Evolutionary conservation across 2,797 vertebrate species (phyloP).

Genomic region (Cryptoprocta ferox): DNA sequence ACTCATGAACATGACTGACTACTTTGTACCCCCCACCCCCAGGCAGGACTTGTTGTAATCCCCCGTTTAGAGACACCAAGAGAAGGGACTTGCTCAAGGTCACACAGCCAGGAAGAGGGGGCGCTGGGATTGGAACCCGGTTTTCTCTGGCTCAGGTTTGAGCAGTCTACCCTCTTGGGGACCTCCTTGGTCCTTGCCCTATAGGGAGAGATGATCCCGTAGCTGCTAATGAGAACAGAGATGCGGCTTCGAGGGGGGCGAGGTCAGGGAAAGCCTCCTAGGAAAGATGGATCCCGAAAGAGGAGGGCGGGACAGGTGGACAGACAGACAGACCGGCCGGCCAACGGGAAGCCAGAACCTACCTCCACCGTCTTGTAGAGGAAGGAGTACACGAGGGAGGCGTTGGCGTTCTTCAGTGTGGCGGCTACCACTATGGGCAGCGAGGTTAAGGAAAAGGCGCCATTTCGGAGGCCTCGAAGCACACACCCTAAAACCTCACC

Average conservation of each 20-base stretch:
- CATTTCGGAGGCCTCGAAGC: neutral
- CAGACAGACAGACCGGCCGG: neutral
- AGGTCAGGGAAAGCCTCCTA: neutral
- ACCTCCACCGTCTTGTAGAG: slow-evolving; percentile 97
- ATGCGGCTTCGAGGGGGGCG: neutral
- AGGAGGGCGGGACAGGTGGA: neutral
- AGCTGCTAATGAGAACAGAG: neutral
- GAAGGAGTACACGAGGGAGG: slow-evolving; percentile 94
- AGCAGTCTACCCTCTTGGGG: neutral
- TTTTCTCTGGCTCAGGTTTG: neutral
- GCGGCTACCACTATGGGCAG: slow-evolving; percentile 92
- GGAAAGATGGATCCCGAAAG: neutral
- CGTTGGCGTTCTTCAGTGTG: slow-evolving; percentile 95
- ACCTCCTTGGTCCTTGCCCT: neutral
- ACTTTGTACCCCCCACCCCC: neutral
- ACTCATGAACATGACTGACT: neutral
- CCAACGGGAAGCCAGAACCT: slow-evolving; percentile 65
- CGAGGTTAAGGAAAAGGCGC: slow-evolving; percentile 86
- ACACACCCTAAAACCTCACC: neutral
- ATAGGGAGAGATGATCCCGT: neutral
- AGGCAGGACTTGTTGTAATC: neutral
- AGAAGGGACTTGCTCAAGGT: neutral
- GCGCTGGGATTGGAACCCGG: neutral
- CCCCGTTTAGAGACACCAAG: neutral
- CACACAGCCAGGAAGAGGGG: neutral